Base-by-base conservation (phyloP, 2,797 vertebrate species). In the Parambassis ranga region DNA sequence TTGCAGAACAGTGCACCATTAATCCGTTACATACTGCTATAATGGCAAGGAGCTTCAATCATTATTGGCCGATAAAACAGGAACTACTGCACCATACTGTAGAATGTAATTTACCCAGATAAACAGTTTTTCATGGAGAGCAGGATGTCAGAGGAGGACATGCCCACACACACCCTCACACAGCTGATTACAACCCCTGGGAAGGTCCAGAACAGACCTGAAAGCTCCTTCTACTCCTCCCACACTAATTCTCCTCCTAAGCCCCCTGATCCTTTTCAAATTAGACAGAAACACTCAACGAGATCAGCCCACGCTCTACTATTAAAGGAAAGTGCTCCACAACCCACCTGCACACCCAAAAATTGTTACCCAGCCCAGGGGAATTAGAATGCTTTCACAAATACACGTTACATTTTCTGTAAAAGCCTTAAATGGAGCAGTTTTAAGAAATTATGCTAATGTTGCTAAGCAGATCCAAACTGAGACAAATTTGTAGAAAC, bases 261-360 rank as follows among this genome's bases (percentile, higher is more conserved):
- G 19, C 37, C 51, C 35, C 1, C 15, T 41, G 56, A 58, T 55
- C 53, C 44, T 63, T 75, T 60, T 69, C 18, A 51, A 52, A 69
- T 64, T 71, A 65, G 60, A 61, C 49, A 55, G 33, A 67, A 75
- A 65, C 49, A 50, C 50, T 83, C 36, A 27, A 52, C 26, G 13
- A 4, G 53, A 38, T 52, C 43, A 43, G 14, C 56, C 66, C 48
- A 69, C 27, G 8, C 60, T 38, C 2, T 0, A 19, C 65, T 61
- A 57, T 50, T 2, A 50, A 53, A 63, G 60, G 18, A 57, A 56
- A 62, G 46, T 16, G 37, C 57, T 64, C 10, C 9, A 51, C 72
- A 66, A 33, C 13, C 18, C 59, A 61, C 44, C 24, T 14, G 16
- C 27, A 28, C 20, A 3, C 39, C 14, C 23, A 7, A 23, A 26